Conservation (phyloP, 2,113 vertebrate genomes). For the Ictalurus furcatus region DNA sequence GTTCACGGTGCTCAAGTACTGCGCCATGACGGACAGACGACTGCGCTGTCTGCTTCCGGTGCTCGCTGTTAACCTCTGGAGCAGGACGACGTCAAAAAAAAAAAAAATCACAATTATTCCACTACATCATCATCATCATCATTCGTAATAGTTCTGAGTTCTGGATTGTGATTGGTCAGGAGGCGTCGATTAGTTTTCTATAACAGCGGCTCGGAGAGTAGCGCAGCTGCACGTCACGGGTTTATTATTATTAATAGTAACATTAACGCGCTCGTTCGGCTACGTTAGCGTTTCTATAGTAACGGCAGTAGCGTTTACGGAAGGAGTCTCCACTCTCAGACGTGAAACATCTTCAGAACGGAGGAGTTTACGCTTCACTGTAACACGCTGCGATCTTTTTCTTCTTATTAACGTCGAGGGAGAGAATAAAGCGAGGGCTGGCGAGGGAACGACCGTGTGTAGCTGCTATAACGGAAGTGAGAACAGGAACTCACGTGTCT, state of each 20-base stretch:
- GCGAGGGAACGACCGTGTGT: neutral
- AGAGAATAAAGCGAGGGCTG: neutral
- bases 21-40: constrained; percentile 91
- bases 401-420: neutral
- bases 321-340: neutral
- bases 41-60: constrained; percentile 83
- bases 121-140: neutral
- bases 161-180: neutral
- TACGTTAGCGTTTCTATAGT: neutral
- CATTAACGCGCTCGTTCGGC: neutral
- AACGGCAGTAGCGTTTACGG: neutral
- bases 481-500: neutral
- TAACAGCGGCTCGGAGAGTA: neutral
- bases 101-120: neutral
- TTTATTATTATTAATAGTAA: neutral
- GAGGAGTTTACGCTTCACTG: neutral
- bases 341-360: neutral
- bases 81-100: neutral
- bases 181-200: neutral
- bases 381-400: neutral
- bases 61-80: constrained; percentile 84
- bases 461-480: neutral
- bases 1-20: constrained; percentile 85
- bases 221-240: neutral
- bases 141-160: neutral